Evolutionary conservation across 2,888 invertebrate genomes (phyloP), one percentile per base, ranked within the genome.

Genomic region (Alloplasta piceator): DNA sequence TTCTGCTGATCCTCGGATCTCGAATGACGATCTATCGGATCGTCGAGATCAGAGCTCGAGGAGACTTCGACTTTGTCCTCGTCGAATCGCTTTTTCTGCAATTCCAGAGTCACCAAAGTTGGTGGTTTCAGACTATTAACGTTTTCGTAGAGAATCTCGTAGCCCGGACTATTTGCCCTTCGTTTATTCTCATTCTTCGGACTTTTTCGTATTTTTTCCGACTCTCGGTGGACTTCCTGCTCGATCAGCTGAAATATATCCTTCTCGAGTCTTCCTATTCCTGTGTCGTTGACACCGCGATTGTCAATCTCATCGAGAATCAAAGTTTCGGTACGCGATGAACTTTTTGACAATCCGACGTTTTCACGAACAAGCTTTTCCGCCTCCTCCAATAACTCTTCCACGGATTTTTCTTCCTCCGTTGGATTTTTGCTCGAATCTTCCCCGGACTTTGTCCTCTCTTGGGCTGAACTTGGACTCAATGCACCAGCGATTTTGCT

Each of bases 161-260:
- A 80, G 0, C 86, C 84, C 5, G 89, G 87, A 86, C 86, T 90
- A 1, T 71, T 71, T 4, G 87, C 87, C 9, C 84, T 82, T 56
- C 80, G 85, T 39, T 82, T 83, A 50, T 88, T 88, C 50, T 88
- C 89, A 72, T 77, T 88, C 16, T 86, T 89, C 10, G 89, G 89
- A 75, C 88, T 89, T 39, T 82, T 87, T 12, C 80, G 85, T 43
- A 87, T 87, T 70, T 90, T 91, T 39, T 91, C 90, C 0, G 88
- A 83, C 68, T 91, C 90, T 36, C 86, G 89, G 10, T 91, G 88
- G 12, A 90, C 88, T 78, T 91, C 89, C 14, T 88, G 85, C 60
- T 92, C 90, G 73, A 92, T 91, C 78, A 90, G 76, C 73, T 91
- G 89, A 80, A 92, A 91, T 72, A 92, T 91, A 66, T 91, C 87